These are phyloP conservation scores for Pelvicachromis taeniatus DNA, from an alignment of 2,113 vertebrate species.

Conservation along the genomic window DNA sequence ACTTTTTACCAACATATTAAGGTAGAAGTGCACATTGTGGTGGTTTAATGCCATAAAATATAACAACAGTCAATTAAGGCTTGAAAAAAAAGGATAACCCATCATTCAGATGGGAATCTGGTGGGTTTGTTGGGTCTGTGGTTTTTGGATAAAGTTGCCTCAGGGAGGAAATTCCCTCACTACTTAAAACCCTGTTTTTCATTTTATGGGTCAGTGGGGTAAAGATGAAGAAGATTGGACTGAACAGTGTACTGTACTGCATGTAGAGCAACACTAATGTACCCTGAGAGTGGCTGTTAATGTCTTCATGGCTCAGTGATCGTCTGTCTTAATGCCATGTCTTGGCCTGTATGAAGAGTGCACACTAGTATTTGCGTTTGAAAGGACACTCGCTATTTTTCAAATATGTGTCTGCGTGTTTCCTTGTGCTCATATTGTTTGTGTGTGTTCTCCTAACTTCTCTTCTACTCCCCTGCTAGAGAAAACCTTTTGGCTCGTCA, in stretches of 20 bases:
- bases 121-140: neutral
- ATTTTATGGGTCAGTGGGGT: conserved; percentile 55
- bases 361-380: neutral
- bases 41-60: neutral
- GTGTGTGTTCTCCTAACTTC: neutral
- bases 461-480: conserved; percentile 63
- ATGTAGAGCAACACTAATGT: conserved; percentile 63
- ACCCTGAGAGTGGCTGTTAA: conserved; percentile 13
- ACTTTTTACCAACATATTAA: neutral
- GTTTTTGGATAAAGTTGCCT: neutral
- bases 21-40: neutral
- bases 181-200: neutral
- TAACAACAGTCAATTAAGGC: neutral
- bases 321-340: neutral
- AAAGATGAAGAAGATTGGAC: conserved; percentile 33
- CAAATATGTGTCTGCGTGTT: neutral
- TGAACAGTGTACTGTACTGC: conserved; percentile 14
- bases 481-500: conserved; percentile 87
- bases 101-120: neutral
- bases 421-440: neutral
- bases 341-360: neutral
- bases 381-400: neutral
- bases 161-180: neutral
- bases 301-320: conserved; percentile 22
- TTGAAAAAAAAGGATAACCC: neutral